These are phyloP conservation scores for Phoxinus dragarum DNA, from an alignment of 2,797 vertebrate genomes.

Conservation along the genomic window DNA sequence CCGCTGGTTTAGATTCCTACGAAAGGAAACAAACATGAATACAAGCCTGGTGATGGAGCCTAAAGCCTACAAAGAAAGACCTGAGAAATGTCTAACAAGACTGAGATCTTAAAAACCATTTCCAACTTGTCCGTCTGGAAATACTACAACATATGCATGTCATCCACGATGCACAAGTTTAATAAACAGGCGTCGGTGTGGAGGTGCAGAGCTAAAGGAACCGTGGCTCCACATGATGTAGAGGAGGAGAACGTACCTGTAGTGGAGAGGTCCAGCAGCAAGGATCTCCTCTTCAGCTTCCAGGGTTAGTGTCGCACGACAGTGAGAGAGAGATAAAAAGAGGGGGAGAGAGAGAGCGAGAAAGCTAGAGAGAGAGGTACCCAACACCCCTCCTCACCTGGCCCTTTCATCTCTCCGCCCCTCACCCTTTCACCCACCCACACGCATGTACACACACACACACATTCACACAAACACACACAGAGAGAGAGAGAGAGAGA, in stretches of 20 bases:
- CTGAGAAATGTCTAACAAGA: slow-evolving; percentile 11
- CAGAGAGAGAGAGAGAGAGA: slow-evolving; percentile 29
- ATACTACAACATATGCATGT: slow-evolving; percentile 21
- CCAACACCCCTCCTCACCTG: slow-evolving; percentile 81
- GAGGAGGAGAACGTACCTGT: slow-evolving; percentile 74
- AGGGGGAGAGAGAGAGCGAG: slow-evolving; percentile 55
- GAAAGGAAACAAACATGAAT: neutral
- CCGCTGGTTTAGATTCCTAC: slow-evolving; percentile 7
- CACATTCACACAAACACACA: slow-evolving; percentile 37
- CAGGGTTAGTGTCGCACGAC: slow-evolving; percentile 56
- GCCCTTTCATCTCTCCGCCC: slow-evolving; percentile 73
- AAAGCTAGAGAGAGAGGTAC: slow-evolving; percentile 63
- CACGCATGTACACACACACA: slow-evolving; percentile 52
- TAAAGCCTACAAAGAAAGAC: neutral
- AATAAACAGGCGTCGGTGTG: slow-evolving; percentile 21
- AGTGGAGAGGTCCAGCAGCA: slow-evolving; percentile 48
- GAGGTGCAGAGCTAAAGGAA: slow-evolving; percentile 28
- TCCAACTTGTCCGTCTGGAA: slow-evolving; percentile 18
- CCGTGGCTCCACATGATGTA: slow-evolving; percentile 33
- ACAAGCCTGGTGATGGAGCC: slow-evolving; percentile 10
- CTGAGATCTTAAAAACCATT: slow-evolving; percentile 12
- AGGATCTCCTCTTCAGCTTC: slow-evolving; percentile 69
- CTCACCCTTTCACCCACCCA: slow-evolving; percentile 58
- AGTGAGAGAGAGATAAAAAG: slow-evolving; percentile 38
- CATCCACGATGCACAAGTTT: slow-evolving; percentile 38